Base-by-base conservation (phyloP, 2,113 vertebrate genomes). In the Zeus faber region DNA sequence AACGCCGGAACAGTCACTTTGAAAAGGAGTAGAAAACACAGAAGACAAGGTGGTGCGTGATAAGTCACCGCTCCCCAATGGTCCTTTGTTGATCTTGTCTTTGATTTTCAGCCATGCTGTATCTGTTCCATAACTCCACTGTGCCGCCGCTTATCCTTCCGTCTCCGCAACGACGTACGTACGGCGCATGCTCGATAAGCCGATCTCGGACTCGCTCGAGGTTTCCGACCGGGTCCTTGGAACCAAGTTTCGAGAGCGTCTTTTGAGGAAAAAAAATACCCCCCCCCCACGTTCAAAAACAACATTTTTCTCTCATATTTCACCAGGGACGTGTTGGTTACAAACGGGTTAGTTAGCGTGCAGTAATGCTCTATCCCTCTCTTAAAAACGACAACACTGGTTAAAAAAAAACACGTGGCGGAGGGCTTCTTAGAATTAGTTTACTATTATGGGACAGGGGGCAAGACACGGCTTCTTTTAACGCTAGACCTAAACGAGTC, bases 361-460 rank as follows among this genome's bases (percentile, higher is more conserved):
- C 82, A 76, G 31, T 13, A 53, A 40, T n/a, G 40, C 49, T 69
- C 29, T 52, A 53, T 58, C 35, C 21, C 27, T 26, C 41, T 16
- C 18, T 48, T 3, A 57, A 43, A 62, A 41, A 41, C n/a, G 16
- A 72, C 40, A 70, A 67, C 58, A 72, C 31, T 2, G n/a, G 4
- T 37, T n/a, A 37, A 35, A 65, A 63, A 60, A 60, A 69, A 46
- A 50, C 58, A 54, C 26, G 41, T n/a, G 65, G 39, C 47, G 57
- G 20, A 49, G 47, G 24, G 29, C 8, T 50, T 50, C 62, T 49
- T 65, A 43, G 48, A 54, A 47, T 67, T 49, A 52, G 49, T 67
- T 71, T 69, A 64, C 63, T 74, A 77, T n/a, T n/a, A n/a, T n/a
- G n/a, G n/a, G n/a, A 72, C 62, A 26, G 49, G 65, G n/a, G 18